phyloP scores from a whole-genome alignment of 2,888 invertebrate genomes.

The Volucella bombylans region DNA sequence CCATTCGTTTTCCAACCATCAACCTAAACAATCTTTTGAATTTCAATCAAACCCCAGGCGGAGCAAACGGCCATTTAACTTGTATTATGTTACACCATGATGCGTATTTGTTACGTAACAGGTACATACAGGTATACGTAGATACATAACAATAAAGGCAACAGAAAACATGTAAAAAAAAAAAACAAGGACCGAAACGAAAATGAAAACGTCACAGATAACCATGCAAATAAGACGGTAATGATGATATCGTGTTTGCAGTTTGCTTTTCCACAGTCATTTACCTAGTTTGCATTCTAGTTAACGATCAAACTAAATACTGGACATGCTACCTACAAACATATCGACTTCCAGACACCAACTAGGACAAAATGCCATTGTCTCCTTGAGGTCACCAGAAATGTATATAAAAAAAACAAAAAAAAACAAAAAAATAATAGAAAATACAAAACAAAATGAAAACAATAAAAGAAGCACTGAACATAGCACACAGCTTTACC shows the following conservation, averaged over 20 bases:
- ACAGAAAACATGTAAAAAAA: constrained; percentile 45
- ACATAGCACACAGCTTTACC: constrained; percentile 16
- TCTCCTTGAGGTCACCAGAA: constrained; percentile 60
- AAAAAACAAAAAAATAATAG: constrained; percentile 8
- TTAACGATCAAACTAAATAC: constrained; percentile 67
- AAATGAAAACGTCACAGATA: constrained; percentile 64
- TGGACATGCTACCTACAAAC: constrained; percentile 64
- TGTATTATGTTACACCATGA: no score
- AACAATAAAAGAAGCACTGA: constrained; percentile 14
- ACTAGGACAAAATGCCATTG: constrained; percentile 73
- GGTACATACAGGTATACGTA: no score
- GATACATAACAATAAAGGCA: not conserved
- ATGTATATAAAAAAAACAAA: constrained; percentile 26
- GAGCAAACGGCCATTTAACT: no score
- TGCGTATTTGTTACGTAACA: no score
- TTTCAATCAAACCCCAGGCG: constrained; percentile 36
- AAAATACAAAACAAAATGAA: not conserved
- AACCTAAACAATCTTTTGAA: constrained; percentile 12
- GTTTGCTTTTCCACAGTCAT: constrained; percentile 53
- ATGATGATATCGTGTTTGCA: constrained; percentile 66
- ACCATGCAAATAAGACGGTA: constrained; percentile 70
- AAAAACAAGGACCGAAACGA: constrained; percentile 28
- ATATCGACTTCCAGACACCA: constrained; percentile 55
- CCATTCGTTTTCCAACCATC: constrained; percentile 31
- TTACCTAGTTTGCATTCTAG: constrained; percentile 67